Percentiles rank a stretch among this genome's conserved stretches.
phyloP scores from a whole-genome alignment of 2,888 invertebrate genomes.

The Pheosia tremula region DNA sequence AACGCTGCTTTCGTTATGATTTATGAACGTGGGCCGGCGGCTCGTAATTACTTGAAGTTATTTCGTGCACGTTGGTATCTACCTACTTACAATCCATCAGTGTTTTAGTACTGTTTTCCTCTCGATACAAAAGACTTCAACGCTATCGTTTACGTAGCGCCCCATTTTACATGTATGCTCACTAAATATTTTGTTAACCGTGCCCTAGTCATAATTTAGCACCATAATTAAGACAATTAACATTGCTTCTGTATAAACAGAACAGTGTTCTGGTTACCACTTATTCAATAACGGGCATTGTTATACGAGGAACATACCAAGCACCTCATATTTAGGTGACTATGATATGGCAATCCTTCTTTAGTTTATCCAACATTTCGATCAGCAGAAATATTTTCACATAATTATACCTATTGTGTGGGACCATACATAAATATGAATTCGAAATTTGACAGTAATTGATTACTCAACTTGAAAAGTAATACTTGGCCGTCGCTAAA shows the following conservation, averaged over 20 bases:
- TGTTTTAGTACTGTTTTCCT: slow-evolving; percentile 14
- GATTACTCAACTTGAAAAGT: slow-evolving; percentile 33
- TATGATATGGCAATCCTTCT: slow-evolving; percentile 20
- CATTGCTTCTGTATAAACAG: slow-evolving; percentile 38
- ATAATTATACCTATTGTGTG: slow-evolving; percentile 27
- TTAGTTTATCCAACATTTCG: slow-evolving; percentile 24
- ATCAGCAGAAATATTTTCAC: slow-evolving; percentile 17
- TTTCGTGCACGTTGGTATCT: slow-evolving; percentile 32
- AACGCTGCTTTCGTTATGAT: slow-evolving; percentile 75
- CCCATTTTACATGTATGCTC: slow-evolving; percentile 12
- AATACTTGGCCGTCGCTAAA: slow-evolving; percentile 20
- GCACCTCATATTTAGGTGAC: slow-evolving; percentile 33
- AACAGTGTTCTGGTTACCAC: slow-evolving; percentile 42
- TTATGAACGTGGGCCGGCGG: slow-evolving; percentile 56
- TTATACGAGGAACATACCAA: slow-evolving; percentile 25
- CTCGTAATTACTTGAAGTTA: slow-evolving; percentile 59
- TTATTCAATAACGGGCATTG: slow-evolving; percentile 32
- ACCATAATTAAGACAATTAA: slow-evolving; percentile 53
- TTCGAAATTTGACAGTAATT: slow-evolving; percentile 35
- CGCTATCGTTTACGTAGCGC: slow-evolving; percentile 13
- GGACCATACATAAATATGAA: slow-evolving; percentile 27
- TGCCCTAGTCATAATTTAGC: slow-evolving; percentile 47
- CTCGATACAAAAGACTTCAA: slow-evolving; percentile 38
- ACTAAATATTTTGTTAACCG: slow-evolving; percentile 27
- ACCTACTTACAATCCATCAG: slow-evolving; percentile 22